phyloP scores from a whole-genome alignment of 2,113 vertebrate species.

The Morphnarchus princeps region DNA sequence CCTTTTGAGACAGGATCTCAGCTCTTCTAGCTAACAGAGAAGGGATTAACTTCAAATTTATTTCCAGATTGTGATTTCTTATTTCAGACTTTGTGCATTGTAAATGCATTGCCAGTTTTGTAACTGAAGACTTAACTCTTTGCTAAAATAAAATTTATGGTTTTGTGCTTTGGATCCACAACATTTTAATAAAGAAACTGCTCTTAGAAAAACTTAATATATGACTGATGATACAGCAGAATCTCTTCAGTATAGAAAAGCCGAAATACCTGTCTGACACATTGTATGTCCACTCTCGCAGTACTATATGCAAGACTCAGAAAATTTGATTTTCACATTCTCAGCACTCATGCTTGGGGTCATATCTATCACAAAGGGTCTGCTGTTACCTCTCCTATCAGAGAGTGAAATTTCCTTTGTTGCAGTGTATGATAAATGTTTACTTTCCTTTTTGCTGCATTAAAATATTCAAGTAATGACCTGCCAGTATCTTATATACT shows the following conservation, averaged over 20 bases:
- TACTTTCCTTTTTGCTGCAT: background rate
- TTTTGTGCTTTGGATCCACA: background rate
- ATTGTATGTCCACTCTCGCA: background rate
- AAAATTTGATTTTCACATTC: background rate
- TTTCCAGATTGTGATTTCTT: background rate
- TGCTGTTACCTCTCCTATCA: background rate
- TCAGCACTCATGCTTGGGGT: background rate
- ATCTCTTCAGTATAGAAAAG: background rate
- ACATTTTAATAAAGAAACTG: background rate
- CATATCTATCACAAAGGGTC: fast-evolving
- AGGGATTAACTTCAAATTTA: constrained; percentile 14
- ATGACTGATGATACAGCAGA: background rate
- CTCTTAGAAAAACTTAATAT: background rate
- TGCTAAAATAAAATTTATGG: background rate
- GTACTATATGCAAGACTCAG: background rate
- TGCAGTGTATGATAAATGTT: background rate
- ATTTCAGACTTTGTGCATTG: background rate
- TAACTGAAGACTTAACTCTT: background rate
- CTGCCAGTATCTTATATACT: background rate
- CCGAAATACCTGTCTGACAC: background rate
- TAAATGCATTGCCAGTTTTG: background rate
- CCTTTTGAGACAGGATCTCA: constrained; percentile 11
- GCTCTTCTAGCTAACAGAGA: background rate
- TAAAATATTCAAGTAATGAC: background rate
- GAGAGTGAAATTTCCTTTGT: background rate